These are phyloP conservation scores for Amphiprion percula DNA, from an alignment of 2,113 vertebrate genomes.

Conservation along the genomic window DNA sequence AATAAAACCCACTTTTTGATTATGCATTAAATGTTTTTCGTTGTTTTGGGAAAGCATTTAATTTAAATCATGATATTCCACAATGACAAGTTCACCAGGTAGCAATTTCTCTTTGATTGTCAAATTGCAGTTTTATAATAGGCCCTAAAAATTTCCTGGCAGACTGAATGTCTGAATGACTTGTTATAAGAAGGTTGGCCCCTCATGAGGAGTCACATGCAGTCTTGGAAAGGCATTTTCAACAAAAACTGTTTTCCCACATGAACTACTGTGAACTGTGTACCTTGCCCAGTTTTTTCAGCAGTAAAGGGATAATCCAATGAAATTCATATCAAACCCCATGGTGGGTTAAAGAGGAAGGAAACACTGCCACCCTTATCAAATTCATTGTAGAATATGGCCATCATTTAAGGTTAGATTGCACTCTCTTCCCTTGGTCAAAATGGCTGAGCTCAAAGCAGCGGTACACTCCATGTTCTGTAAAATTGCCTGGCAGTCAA, in stretches of 20 bases:
- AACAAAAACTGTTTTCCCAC: conserved; percentile 2
- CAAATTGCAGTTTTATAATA: not conserved
- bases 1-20: not conserved
- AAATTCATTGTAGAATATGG: conserved; percentile 38
- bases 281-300: conserved; percentile 1
- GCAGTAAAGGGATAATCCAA: conserved; percentile 16
- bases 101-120: conserved; percentile 4
- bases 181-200: not conserved
- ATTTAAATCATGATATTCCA: not conserved
- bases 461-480: conserved; percentile 4
- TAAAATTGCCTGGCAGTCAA: conserved; percentile 25
- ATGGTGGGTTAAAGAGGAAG: conserved; percentile 26
- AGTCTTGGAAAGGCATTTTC: not conserved
- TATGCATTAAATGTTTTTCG: too few species aligned
- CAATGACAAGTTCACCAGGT: conserved; percentile 10
- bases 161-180: conserved; percentile 5
- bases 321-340: conserved; percentile 25
- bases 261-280: not conserved
- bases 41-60: not conserved
- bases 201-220: not conserved
- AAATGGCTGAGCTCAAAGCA: conserved; percentile 10
- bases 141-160: not conserved
- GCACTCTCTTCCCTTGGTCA: conserved; percentile 2
- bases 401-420: conserved; percentile 30
- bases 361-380: not conserved